Evolutionary conservation across 2,113 vertebrate genomes (phyloP).

Genomic region (Anthoscopus minutus): DNA sequence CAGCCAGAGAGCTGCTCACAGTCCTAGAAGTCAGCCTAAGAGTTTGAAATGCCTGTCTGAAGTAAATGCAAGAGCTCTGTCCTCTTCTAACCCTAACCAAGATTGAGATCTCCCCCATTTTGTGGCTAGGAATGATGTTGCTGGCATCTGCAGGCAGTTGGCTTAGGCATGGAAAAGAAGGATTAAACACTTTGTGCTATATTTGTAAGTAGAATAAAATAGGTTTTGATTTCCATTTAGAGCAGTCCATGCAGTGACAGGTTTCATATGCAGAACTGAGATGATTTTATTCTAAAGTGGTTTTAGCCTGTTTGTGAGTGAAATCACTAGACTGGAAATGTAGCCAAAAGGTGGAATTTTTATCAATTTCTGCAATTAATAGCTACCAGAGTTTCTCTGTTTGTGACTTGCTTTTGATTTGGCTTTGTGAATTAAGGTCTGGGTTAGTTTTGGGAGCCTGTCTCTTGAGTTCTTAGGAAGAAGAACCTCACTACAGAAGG

Average conservation of each 20-base stretch:
- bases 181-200: conserved; percentile 46
- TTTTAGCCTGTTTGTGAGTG: neutral
- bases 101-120: neutral
- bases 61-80: neutral
- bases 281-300: neutral
- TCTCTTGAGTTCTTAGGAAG: neutral
- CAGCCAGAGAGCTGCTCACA: neutral
- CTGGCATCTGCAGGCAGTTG: neutral
- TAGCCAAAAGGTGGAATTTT: neutral
- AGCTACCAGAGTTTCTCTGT: neutral
- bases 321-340: neutral
- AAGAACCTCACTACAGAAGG: neutral
- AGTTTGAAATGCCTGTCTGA: neutral
- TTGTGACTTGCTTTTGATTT: neutral
- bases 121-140: neutral
- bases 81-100: neutral
- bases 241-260: neutral
- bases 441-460: neutral
- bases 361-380: neutral
- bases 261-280: neutral
- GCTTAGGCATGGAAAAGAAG: conserved; percentile 39
- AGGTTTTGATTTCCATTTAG: conserved; percentile 21
- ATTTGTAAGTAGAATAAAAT: conserved; percentile 46
- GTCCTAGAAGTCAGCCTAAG: neutral
- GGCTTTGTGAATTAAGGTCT: neutral